phyloP scores from a whole-genome alignment of 2,113 vertebrate genomes.

The Calyptomena viridis region DNA sequence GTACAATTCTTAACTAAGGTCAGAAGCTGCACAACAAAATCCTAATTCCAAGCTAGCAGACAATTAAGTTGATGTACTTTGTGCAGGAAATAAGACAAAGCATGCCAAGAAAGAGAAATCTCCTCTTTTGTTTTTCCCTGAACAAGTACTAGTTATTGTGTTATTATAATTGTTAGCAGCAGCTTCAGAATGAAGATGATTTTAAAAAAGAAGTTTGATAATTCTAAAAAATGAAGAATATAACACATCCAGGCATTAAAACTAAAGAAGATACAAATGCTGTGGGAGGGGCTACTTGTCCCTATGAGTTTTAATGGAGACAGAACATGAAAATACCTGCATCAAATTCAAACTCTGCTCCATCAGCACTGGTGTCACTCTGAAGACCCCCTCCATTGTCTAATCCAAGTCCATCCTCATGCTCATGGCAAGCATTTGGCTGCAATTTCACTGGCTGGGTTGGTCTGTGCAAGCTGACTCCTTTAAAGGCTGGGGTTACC shows the following conservation, averaged over 20 bases:
- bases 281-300: background rate
- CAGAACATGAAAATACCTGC: constrained; percentile 79
- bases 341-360: constrained; percentile 96
- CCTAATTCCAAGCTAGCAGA: background rate
- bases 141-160: background rate
- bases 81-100: background rate
- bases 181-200: background rate
- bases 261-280: background rate
- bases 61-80: background rate
- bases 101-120: background rate
- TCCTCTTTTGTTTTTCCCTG: background rate
- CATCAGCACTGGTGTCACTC: constrained; percentile 96
- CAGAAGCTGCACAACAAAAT: background rate
- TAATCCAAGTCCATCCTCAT: constrained; percentile 78
- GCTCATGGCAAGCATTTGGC: constrained; percentile 65
- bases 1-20: background rate
- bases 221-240: background rate
- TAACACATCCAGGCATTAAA: background rate
- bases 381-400: constrained; percentile 89
- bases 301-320: background rate
- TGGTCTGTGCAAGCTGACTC: constrained; percentile 88
- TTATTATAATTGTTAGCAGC: background rate
- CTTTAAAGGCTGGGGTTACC: constrained; percentile 95
- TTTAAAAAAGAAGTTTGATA: background rate
- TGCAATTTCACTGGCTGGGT: constrained; percentile 83